Base-by-base conservation (phyloP, 2,888 invertebrate genomes). In the Himalopsyche japonica region DNA sequence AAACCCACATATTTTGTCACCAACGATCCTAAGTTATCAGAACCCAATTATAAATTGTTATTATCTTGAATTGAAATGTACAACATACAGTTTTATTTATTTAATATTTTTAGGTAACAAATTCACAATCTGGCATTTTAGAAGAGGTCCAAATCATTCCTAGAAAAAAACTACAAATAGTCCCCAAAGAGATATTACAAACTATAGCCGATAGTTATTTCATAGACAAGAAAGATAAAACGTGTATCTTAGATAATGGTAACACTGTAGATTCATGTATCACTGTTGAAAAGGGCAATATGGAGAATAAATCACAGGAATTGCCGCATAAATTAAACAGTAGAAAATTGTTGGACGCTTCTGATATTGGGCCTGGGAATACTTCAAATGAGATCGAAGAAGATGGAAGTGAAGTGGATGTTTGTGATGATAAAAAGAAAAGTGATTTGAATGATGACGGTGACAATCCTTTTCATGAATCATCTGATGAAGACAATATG, bases 111-210 rank as follows among this genome's bases (percentile, higher is more conserved):
- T 32, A 86, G 87, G 84, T 87, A 15, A 87, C 77, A 34, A 86
- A 87, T 85, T 80, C 85, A 18, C 32, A 84, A 49, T 84, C 87
- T 2, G 87, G 87, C 20, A 49, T 80, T 70, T 83, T 86, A 37
- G 87, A 87, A 85, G 86, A 86, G n/a, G 82, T 83, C 57, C 84
- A 86, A 79, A 84, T 87, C 20, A 32, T 85, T 30, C 87, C 87
- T 6, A 85, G 85, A 76, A 80, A 85, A 64, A 85, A 84, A 48
- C 64, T 85, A 49, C 81, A 87, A 43, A 79, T 87, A n/a, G 84
- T 87, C 32, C 82, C 85, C 24, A 82, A 82, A 84, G 86, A 87
- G 81, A 47, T 85, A 18, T 49, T 87, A 2, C 81, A 85, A 47
- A 83, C 85, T 3, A 81, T 87, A 15, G 81, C 86, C 8, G 80